Evolutionary conservation across 2,888 invertebrate species (phyloP), one percentile per base, ranked within the genome.

Genomic region (Agrotis clavis): DNA sequence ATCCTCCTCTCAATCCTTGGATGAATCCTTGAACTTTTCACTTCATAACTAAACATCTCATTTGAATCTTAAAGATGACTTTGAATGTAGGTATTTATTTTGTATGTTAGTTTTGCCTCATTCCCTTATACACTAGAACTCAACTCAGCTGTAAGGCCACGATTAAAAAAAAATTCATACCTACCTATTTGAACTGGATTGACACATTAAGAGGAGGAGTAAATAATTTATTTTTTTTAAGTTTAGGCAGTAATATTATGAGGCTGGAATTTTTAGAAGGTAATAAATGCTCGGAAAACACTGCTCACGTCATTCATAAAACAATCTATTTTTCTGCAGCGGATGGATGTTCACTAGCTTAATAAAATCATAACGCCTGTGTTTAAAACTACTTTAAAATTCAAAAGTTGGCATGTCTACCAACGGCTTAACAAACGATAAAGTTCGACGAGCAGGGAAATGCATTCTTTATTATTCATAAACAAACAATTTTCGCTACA

Each of bases 381-480:
- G 16, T 19, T 45, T 19, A 41, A 50, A 76, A 50, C 45, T 45
- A 50, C 21, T 76, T 50, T 6, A 50, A 7, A 6, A 50, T 45
- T 45, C 45, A 77, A 35, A 50, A 77, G 21, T 68, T 68, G 16
- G 19, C 25, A 13, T 30, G 56, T 68, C 25, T 19, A 51, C 18
- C 48, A 59, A 19, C 57, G 47, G 57, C 68, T 56, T 68, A 77
- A 21, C 47, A 45, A 67, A 50, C 56, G 25, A 57, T 77, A 50
- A 56, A 56, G 21, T 77, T 56, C 19, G 21, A 6, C n/a, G 19
- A 7, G 13, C 16, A 16, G 56, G 69, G 69, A 77, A 73, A 77
- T 69, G 70, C 45, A 57, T 50, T 45, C 50, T 73, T 69, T 56
- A 51, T 77, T 77, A 51, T 57, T 35, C 60, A 62, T 60, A 54